phyloP scores from a whole-genome alignment of 2,888 invertebrate species.

The Chesias legatella region DNA sequence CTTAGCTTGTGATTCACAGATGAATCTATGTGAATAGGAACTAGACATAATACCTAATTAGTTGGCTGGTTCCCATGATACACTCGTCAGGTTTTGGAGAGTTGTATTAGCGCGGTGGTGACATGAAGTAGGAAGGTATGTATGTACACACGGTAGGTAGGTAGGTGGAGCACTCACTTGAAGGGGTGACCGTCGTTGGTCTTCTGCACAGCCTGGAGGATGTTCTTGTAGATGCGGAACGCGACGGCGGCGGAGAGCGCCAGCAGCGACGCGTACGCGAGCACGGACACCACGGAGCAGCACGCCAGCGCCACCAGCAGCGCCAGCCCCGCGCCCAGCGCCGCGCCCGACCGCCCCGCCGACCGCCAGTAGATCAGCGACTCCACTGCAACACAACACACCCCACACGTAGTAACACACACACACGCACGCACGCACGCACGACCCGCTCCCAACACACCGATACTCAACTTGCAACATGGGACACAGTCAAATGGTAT shows the following conservation, averaged over 20 bases:
- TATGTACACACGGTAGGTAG: neutral
- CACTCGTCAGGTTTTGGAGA: no score
- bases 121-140: no score
- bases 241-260: conserved; percentile 92
- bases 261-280: conserved; percentile 94
- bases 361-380: conserved; percentile 99
- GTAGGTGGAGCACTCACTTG: no score
- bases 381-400: conserved; percentile 89
- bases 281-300: conserved; percentile 97
- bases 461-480: no score
- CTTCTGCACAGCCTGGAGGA: conserved; percentile 97
- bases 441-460: no score
- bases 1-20: no score
- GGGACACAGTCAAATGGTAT: no score
- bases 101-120: no score
- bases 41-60: no score
- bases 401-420: no score
- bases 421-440: neutral
- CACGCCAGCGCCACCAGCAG: conserved; percentile 95
- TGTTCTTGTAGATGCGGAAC: conserved; percentile 97
- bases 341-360: conserved; percentile 95
- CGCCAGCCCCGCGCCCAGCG: conserved; percentile 93
- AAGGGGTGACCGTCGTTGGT: conserved; percentile 98
- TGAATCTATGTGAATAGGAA: no score
- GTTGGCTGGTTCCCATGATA: no score